Evolutionary conservation across 2,797 vertebrate genomes (phyloP), one percentile per base, ranked within the genome.

Genomic region (Lacerta viridis): DNA sequence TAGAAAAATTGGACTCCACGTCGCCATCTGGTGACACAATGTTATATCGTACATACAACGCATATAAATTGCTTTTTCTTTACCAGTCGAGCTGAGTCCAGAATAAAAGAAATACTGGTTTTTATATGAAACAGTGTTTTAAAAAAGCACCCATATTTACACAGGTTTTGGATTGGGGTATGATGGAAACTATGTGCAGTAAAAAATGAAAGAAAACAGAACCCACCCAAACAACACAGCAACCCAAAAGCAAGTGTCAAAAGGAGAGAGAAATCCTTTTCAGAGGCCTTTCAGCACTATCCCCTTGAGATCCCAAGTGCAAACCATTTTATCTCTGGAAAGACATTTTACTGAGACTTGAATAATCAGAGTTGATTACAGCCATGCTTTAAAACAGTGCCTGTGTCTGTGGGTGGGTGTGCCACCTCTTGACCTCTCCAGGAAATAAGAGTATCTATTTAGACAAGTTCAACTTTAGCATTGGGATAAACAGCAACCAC

Each of bases 401-500:
- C 89, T 90, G 77, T 91, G 91, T 81, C 85, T 41, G 89, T 90
- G 92, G 93, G 95, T 94, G 94, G 91, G 92, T 87, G 1, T 41
- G 90, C 88, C 68, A 89, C 91, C 76, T 85, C 87, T 90, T 43
- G 27, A 71, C 74, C 90, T 91, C 91, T 90, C n/a, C 90, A 17
- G 78, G 91, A 93, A 93, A 82, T 69, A 91, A 5, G 89, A 86
- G 92, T 69, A 83, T 0, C 5, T 50, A 71, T 85, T 98, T 94
- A 99, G 88, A 99, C 98, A 0, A 99, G 96, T 96, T 99, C 98
- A 90, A 99, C 99, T 95, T 99, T 99, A 59, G 98, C 98, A 76
- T 99, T 99, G 39, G 99, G 99, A 94, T 99, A 99, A 88, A 99
- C 99, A 0, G 99, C 99, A 33, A 99, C 99, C 11, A 99, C 98